Conservation (phyloP, 2,113 vertebrate genomes). For the Tetraodon nigroviridis region DNA sequence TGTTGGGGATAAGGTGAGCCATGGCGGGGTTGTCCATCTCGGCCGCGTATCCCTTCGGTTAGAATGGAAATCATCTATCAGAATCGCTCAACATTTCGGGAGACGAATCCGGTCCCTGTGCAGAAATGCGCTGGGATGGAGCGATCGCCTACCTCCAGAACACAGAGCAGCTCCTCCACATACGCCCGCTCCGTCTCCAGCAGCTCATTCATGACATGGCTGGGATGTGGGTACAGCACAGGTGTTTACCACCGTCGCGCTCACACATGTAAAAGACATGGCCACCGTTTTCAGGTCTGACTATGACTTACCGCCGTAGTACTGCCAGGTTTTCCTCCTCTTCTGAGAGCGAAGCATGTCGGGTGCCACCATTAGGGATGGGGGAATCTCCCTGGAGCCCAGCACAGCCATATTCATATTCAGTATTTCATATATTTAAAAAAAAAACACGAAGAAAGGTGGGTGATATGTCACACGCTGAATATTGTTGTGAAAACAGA, state of each 20-base stretch:
- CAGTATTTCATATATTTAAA: background rate
- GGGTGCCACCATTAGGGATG: slow-evolving; percentile 70
- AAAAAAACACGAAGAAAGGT: background rate
- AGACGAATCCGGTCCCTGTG: background rate
- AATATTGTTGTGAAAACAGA: background rate
- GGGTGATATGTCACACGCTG: background rate
- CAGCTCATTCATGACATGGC: slow-evolving; percentile 97
- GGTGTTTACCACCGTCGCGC: no score
- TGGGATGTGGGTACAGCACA: slow-evolving; percentile 45
- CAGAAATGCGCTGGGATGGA: background rate
- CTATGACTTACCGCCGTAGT: slow-evolving; percentile 80
- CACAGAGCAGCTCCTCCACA: slow-evolving; percentile 96
- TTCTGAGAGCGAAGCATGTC: slow-evolving; percentile 81
- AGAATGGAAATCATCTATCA: background rate
- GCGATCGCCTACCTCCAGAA: slow-evolving; percentile 80
- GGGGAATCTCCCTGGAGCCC: slow-evolving; percentile 76
- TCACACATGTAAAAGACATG: background rate
- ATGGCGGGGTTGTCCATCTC: slow-evolving; percentile 94
- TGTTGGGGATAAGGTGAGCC: slow-evolving; percentile 82
- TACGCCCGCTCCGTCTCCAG: slow-evolving; percentile 93
- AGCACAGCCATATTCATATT: background rate
- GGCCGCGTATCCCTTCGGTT: slow-evolving; percentile 86
- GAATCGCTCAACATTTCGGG: background rate
- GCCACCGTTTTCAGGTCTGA: background rate
- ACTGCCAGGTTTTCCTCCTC: slow-evolving; percentile 93